A percentile compares a stretch with the other conserved stretches of the same genome.
These are phyloP conservation scores for Acipenser ruthenus DNA, from an alignment of 2,797 vertebrate species.

Conservation along the genomic window DNA sequence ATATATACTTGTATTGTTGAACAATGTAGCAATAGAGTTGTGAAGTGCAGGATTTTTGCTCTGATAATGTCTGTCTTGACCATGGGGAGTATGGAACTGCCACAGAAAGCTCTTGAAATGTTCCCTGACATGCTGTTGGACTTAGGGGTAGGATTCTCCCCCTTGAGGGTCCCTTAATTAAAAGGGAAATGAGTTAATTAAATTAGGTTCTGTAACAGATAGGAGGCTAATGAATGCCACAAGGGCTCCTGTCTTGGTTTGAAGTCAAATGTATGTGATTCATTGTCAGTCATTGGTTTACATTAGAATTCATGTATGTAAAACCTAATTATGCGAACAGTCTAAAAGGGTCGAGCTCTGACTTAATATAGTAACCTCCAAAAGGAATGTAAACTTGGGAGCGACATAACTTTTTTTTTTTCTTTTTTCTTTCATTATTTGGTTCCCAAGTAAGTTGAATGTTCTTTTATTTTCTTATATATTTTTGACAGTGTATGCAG, in stretches of 20 bases:
- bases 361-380: too few species aligned
- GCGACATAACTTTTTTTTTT: too few species aligned
- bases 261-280: conserved; percentile 36
- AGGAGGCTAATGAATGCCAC: conserved; percentile 47
- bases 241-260: conserved; percentile 39
- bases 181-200: conserved; percentile 58
- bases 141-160: conserved; percentile 50
- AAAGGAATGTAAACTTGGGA: too few species aligned
- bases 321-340: background rate
- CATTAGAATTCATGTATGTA: conserved; percentile 11
- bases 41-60: too few species aligned
- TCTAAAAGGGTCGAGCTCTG: too few species aligned
- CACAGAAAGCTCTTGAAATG: conserved; percentile 39
- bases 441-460: too few species aligned
- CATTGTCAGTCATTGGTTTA: conserved; percentile 23
- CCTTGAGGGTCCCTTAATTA: conserved; percentile 53
- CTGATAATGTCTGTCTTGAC: conserved; percentile 25
- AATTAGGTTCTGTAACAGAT: conserved; percentile 54
- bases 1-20: too few species aligned
- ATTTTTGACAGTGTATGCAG: too few species aligned
- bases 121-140: conserved; percentile 52
- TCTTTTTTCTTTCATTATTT: too few species aligned
- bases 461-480: too few species aligned
- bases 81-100: conserved; percentile 55
- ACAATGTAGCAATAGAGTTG: too few species aligned